A percentile compares a stretch with the other conserved stretches of the same genome.
phyloP scores from a whole-genome alignment of 2,113 vertebrate genomes.

The Hoplias malabaricus region DNA sequence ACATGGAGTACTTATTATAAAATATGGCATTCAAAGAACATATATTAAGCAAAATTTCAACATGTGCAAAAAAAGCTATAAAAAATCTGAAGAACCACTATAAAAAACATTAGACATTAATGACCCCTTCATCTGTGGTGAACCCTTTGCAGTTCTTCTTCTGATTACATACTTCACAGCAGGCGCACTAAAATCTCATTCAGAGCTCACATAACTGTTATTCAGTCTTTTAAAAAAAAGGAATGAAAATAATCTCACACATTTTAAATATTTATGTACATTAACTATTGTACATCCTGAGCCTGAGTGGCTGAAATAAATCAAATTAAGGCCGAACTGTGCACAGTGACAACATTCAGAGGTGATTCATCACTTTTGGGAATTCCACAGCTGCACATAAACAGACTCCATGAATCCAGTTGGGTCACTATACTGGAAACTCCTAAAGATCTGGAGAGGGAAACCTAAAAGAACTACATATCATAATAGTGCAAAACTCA shows the following conservation, averaged over 20 bases:
- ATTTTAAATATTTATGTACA: slow-evolving; percentile 14
- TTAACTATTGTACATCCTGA: slow-evolving; percentile 19
- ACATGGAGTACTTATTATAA: neutral
- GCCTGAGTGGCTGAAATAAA: slow-evolving; percentile 33
- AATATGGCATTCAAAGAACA: neutral
- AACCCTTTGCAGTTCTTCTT: neutral
- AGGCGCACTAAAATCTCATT: neutral
- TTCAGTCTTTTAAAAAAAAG: neutral
- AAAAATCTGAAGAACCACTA: neutral
- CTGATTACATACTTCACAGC: neutral
- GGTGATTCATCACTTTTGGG: slow-evolving; percentile 26
- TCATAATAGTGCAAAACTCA: neutral
- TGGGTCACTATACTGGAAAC: slow-evolving; percentile 23
- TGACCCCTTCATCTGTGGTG: neutral
- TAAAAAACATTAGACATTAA: slow-evolving; percentile 11
- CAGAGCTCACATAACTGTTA: neutral
- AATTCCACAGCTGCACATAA: slow-evolving; percentile 33
- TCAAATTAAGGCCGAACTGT: slow-evolving; percentile 18
- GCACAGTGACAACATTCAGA: slow-evolving; percentile 6
- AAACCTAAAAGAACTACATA: neutral
- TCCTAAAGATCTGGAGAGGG: neutral
- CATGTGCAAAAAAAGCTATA: neutral
- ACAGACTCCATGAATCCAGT: slow-evolving; percentile 40
- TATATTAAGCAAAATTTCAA: neutral
- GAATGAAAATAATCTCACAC: slow-evolving; percentile 17